Evolutionary conservation across 2,888 invertebrate species (phyloP).

Genomic region (Aleiodes alternator): DNA sequence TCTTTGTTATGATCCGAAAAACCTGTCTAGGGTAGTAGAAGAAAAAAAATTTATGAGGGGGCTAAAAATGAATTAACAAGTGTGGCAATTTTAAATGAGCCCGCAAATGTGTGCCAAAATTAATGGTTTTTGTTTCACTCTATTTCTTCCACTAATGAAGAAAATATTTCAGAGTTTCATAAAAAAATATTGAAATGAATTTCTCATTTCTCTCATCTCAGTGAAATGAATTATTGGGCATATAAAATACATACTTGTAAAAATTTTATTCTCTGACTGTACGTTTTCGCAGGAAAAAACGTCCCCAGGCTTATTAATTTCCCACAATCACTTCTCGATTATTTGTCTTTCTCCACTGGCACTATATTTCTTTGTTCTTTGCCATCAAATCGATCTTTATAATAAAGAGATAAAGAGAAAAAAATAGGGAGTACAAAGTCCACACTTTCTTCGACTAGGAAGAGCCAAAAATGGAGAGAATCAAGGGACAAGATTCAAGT

Average conservation of each 20-base stretch:
- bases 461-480: slow-evolving; percentile 26
- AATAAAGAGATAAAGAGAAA: slow-evolving; percentile 21
- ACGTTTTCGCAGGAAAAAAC: background rate
- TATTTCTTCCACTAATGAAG: background rate
- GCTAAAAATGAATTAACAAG: slow-evolving; percentile 35
- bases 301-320: background rate
- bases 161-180: background rate
- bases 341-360: slow-evolving; percentile 6
- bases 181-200: no score
- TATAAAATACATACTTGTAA: no score
- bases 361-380: slow-evolving; percentile 10
- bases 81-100: slow-evolving; percentile 6
- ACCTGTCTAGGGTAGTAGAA: background rate
- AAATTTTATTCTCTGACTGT: no score
- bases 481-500: slow-evolving; percentile 35
- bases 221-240: no score
- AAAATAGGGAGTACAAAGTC: background rate
- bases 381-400: background rate
- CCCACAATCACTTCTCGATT: slow-evolving; percentile 20
- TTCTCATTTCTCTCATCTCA: no score
- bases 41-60: slow-evolving; percentile 13
- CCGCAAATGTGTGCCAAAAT: background rate
- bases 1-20: no score
- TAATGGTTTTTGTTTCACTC: background rate
- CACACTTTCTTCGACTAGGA: background rate